Percentiles rank a stretch among this genome's conserved stretches.
These are phyloP conservation scores for Mactromeris polynyma DNA, from an alignment of 2,888 invertebrate genomes.

Conservation along the genomic window DNA sequence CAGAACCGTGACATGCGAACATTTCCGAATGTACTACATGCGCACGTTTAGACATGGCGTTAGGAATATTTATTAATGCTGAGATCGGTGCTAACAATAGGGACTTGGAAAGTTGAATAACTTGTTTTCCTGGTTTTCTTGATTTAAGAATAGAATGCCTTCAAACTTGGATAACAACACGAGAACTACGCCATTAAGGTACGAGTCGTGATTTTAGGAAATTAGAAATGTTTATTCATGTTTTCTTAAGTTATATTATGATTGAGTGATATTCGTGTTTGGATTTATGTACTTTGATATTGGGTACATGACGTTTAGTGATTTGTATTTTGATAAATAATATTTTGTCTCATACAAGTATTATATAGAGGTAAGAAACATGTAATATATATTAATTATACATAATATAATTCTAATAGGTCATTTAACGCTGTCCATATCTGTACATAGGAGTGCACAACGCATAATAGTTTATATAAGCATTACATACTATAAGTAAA, in stretches of 20 bases:
- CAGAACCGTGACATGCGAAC: slow-evolving; percentile 19
- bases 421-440: too few relatives aligned
- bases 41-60: slow-evolving; percentile 32
- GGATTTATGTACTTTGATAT: neutral
- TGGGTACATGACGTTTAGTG: neutral
- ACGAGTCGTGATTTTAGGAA: slow-evolving; percentile 16
- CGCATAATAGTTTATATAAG: too few relatives aligned
- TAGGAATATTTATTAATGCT: slow-evolving; percentile 18
- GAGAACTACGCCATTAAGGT: slow-evolving; percentile 29
- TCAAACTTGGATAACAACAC: slow-evolving; percentile 48
- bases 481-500: too few relatives aligned
- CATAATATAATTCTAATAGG: too few relatives aligned
- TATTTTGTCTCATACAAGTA: neutral
- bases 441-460: too few relatives aligned
- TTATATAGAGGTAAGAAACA: neutral
- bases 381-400: neutral
- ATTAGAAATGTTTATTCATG: neutral
- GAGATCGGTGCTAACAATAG: slow-evolving; percentile 53
- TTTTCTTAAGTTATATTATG: neutral
- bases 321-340: neutral
- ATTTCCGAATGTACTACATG: slow-evolving; percentile 28
- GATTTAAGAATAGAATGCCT: slow-evolving; percentile 69
- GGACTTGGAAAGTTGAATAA: slow-evolving; percentile 67
- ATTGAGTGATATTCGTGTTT: neutral
- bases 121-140: slow-evolving; percentile 70